Evolutionary conservation across 2,797 vertebrate genomes (phyloP).

Genomic region (Gila robusta): DNA sequence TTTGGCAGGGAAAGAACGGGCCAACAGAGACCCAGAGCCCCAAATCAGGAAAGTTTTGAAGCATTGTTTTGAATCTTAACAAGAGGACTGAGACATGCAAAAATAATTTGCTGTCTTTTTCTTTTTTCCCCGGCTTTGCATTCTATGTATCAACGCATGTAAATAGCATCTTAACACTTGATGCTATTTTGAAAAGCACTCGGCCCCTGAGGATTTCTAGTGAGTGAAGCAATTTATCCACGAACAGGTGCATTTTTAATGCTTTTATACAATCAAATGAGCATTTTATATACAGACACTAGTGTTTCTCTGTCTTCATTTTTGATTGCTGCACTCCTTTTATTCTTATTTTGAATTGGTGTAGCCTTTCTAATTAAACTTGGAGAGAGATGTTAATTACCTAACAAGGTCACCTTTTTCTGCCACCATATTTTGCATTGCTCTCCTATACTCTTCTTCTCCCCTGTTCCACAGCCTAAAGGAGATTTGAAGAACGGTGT

Average conservation of each 20-base stretch:
- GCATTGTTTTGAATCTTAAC: conserved; percentile 83
- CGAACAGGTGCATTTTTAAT: conserved; percentile 86
- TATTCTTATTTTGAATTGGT: conserved; percentile 84
- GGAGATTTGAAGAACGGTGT: conserved; percentile 80
- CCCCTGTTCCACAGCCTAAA: conserved; percentile 79
- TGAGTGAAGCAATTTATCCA: conserved; percentile 83
- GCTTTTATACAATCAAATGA: conserved; percentile 85
- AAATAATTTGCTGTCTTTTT: conserved; percentile 76
- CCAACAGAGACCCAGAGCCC: conserved; percentile 80
- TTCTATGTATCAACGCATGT: conserved; percentile 75
- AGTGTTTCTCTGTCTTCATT: conserved; percentile 63
- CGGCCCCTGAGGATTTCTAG: conserved; percentile 77
- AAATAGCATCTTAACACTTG: conserved; percentile 84
- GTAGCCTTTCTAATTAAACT: conserved; percentile 87
- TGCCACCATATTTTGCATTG: conserved; percentile 79
- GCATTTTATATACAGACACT: conserved; percentile 73
- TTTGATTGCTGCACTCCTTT: conserved; percentile 79
- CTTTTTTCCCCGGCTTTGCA: conserved; percentile 48
- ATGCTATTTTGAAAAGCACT: conserved; percentile 82
- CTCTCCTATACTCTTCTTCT: conserved; percentile 76
- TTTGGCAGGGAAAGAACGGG: conserved; percentile 78
- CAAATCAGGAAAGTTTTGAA: conserved; percentile 82
- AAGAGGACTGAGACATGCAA: conserved; percentile 79
- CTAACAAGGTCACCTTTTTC: conserved; percentile 85
- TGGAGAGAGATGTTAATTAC: conserved; percentile 87